A percentile compares a stretch with the other conserved stretches of the same genome.
Evolutionary conservation across 2,888 invertebrate species (phyloP).

Genomic region (Drymonia ruficornis): DNA sequence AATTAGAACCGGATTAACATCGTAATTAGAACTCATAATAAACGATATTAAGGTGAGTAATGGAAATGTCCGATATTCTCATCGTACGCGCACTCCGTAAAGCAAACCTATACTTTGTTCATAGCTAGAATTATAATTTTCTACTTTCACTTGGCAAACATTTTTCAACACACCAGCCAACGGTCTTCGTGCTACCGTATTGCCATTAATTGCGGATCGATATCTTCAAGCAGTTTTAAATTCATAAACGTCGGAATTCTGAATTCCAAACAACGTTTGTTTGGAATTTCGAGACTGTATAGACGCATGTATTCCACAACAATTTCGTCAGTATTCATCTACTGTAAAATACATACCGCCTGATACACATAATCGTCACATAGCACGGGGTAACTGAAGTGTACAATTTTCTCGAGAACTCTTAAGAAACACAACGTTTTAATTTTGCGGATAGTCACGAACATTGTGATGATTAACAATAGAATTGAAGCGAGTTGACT

Average conservation of each 20-base stretch:
- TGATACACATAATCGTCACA: constrained; percentile 40
- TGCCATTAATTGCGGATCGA: constrained; percentile 29
- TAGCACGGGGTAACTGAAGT: constrained; percentile 53
- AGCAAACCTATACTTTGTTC: constrained; percentile 14
- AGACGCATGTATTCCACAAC: constrained; percentile 31
- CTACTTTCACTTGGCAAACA: constrained; percentile 54
- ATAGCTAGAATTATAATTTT: constrained; percentile 27
- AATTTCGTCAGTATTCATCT: constrained; percentile 4
- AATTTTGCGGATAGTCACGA: constrained; percentile 46
- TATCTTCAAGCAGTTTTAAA: constrained; percentile 19
- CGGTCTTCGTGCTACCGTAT: constrained; percentile 26
- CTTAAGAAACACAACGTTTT: constrained; percentile 45
- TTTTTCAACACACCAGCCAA: constrained; percentile 34
- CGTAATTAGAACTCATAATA: background rate
- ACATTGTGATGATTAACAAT: constrained; percentile 43
- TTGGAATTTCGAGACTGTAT: constrained; percentile 8
- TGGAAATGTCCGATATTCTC: constrained; percentile 51
- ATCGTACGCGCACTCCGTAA: constrained; percentile 29
- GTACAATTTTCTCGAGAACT: constrained; percentile 46
- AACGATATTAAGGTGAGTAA: background rate
- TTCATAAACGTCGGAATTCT: constrained; percentile 10
- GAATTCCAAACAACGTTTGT: constrained; percentile 8
- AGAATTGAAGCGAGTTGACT: constrained; percentile 46
- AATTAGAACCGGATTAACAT: background rate
- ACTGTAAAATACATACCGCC: constrained; percentile 42